Base-by-base conservation (phyloP, 1,140 invertebrate genomes). In the Pissodes strobi region DNA sequence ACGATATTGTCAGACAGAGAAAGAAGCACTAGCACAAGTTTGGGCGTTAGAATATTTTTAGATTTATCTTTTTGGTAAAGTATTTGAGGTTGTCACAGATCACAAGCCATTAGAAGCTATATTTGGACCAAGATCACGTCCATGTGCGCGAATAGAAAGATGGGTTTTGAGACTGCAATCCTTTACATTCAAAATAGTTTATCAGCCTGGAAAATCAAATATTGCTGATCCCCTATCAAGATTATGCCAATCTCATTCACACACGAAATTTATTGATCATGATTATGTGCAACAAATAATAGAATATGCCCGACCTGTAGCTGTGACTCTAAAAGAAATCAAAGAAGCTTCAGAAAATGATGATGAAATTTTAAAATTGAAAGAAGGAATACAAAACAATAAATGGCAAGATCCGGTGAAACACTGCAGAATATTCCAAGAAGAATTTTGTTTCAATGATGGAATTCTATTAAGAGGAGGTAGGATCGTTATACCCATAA, bases 401-500 rank as follows among this genome's bases (percentile, higher is more conserved):
- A 10, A 25, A 53, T n/a, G n/a, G n/a, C n/a, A n/a, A 10, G 59
- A 62, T 2, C 8, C 6, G 5, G 23, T 53, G 22, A 1, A 38
- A 39, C 1, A 21, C 2, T 62, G 15, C 22, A 19, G 22, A 37
- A 2, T 41, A 34, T 53, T 58, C 13, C 12, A 58, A 45, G 2
- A 21, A 2, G 59, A 62, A 52, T 41, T 53, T 39, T 53, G 37
- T 38, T 53, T 62, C 8, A 27, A 41, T 43, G 18, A 62, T n/a
- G 17, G 22, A 9, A 53, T 41, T 41, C 38, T 41, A 10, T 15
- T 41, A 41, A 6, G 38, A 41, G 38, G 38, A 15, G 13, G 15
- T 30, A 30, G 27, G 12, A 30, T 30, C 12, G 27, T 30, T 6
- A 0, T n/a, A n/a, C n/a, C n/a, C n/a, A 86, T 85, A 82, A 86